Percentiles rank a stretch among this genome's conserved stretches.
Evolutionary conservation across 2,888 invertebrate species (phyloP).

Genomic region (Pammene aurita): DNA sequence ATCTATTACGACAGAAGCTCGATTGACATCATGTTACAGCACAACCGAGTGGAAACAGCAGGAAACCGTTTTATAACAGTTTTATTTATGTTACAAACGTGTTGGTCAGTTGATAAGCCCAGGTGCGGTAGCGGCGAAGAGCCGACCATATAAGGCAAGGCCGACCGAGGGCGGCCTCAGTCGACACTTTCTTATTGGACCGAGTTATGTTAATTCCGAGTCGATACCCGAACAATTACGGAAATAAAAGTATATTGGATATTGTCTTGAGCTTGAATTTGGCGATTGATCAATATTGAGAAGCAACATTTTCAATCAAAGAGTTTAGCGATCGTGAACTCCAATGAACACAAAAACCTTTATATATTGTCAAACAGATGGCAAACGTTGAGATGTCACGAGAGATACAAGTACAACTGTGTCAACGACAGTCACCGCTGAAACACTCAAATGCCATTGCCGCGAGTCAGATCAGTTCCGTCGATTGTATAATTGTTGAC

Average conservation of each 20-base stretch:
- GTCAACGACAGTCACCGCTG: conserved; percentile 33
- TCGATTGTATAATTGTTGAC: conserved; percentile 15
- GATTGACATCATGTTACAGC: conserved; percentile 19
- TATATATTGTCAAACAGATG: conserved; percentile 1
- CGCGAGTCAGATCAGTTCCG: conserved; percentile 15
- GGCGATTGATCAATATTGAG: not conserved
- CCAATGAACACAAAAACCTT: conserved; percentile 6
- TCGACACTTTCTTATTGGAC: conserved; percentile 47
- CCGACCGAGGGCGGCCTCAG: conserved; percentile 55
- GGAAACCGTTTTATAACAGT: not conserved
- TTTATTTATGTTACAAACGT: conserved; percentile 19
- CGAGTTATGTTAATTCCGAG: conserved; percentile 36
- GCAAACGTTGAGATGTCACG: not conserved
- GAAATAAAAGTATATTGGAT: conserved; percentile 26
- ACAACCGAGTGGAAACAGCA: conserved; percentile 11
- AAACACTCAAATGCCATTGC: conserved; percentile 28
- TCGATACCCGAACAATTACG: conserved; percentile 31
- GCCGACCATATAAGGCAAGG: conserved; percentile 71
- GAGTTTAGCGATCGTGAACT: not conserved
- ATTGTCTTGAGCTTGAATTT: conserved; percentile 17
- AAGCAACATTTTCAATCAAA: not conserved
- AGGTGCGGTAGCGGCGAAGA: conserved; percentile 51
- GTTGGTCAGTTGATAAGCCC: conserved; percentile 19
- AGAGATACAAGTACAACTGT: conserved; percentile 33
- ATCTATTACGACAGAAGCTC: not conserved